phyloP scores from a whole-genome alignment of 2,888 invertebrate species.

The Fabriciana adippe region DNA sequence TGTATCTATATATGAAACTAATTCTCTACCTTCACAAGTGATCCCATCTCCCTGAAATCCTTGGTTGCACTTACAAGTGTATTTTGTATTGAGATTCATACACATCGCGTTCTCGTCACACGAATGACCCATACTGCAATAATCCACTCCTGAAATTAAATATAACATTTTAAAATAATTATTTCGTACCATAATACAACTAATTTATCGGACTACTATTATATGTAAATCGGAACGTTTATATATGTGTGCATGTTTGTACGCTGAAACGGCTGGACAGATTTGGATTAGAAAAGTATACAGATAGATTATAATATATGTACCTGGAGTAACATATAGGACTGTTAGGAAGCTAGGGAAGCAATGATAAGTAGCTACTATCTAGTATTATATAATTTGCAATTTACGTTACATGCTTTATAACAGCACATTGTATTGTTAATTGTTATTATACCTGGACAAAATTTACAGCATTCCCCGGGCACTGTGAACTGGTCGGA shows the following conservation, averaged over 20 bases:
- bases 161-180: not conserved
- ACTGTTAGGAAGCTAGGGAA: too few relatives aligned
- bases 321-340: too few relatives aligned
- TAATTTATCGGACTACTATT: not conserved
- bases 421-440: not conserved
- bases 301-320: too few relatives aligned
- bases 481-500: constrained; percentile 90
- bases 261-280: too few relatives aligned
- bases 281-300: too few relatives aligned
- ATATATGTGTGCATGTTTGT: too few relatives aligned
- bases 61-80: constrained; percentile 93
- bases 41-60: constrained; percentile 95
- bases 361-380: too few relatives aligned
- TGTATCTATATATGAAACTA: not conserved
- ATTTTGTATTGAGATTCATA: constrained; percentile 94
- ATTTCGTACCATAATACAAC: not conserved
- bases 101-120: constrained; percentile 96
- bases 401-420: too few relatives aligned
- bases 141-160: constrained; percentile 87
- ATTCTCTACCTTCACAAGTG: constrained; percentile 85
- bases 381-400: too few relatives aligned
- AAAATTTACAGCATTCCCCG: constrained; percentile 94
- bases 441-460: constrained; percentile 85
- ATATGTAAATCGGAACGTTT: too few relatives aligned
- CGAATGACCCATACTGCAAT: constrained; percentile 93